These are phyloP conservation scores for Catamblyrhynchus diadema DNA, from an alignment of 2,797 vertebrate genomes.

Conservation along the genomic window DNA sequence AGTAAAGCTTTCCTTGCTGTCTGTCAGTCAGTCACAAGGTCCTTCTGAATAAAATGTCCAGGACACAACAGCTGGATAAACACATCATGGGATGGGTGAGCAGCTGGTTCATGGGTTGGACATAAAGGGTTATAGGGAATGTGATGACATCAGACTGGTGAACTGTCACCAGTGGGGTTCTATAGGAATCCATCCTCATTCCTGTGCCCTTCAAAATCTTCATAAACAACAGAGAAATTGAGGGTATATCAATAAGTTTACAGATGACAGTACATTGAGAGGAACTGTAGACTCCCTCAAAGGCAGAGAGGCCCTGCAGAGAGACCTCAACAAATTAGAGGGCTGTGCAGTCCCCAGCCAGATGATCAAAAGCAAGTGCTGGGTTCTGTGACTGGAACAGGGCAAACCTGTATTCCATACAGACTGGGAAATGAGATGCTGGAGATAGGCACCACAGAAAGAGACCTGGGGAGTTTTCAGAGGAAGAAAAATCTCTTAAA, in stretches of 20 bases:
- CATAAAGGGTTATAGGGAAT: not conserved
- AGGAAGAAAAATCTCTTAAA: not conserved
- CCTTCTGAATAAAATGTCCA: not conserved
- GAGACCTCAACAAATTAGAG: not conserved
- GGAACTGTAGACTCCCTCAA: not conserved
- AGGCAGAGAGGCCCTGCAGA: not conserved
- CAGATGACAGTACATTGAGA: not conserved
- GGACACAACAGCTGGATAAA: not conserved
- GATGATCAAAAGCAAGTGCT: not conserved
- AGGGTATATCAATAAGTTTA: not conserved
- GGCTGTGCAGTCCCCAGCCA: not conserved
- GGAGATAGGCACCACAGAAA: rapidly evolving
- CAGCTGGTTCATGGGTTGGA: rapidly evolving
- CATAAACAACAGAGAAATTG: not conserved
- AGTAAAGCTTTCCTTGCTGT: not conserved
- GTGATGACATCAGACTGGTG: not conserved
- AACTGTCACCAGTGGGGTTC: not conserved
- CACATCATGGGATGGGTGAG: not conserved
- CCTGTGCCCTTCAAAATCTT: not conserved
- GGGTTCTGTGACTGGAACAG: not conserved
- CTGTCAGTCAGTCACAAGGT: not conserved
- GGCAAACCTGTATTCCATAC: not conserved
- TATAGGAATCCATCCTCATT: not conserved
- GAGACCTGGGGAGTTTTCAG: too few relatives aligned
- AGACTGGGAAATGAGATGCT: not conserved